phyloP scores from a whole-genome alignment of 2,797 vertebrate genomes.

The Simalia tracyae region DNA sequence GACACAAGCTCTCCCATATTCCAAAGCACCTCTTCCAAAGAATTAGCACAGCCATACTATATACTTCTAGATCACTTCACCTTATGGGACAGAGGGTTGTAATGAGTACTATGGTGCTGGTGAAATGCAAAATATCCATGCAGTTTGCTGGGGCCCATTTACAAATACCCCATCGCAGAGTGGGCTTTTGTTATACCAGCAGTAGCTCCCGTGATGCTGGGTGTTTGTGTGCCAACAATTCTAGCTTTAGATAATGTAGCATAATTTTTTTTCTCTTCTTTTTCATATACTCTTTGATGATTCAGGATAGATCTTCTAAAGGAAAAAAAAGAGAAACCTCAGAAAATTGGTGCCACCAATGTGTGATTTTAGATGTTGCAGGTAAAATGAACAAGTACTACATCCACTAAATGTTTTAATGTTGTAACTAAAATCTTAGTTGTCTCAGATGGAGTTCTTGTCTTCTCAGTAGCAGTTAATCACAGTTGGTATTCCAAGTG shows the following conservation, averaged over 20 bases:
- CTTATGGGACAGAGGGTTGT: background rate
- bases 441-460: background rate
- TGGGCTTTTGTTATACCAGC: background rate
- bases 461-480: conserved; percentile 8
- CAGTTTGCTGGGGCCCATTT: background rate
- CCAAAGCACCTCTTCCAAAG: background rate
- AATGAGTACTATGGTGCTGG: background rate
- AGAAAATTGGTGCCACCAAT: background rate
- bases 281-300: background rate
- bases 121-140: background rate
- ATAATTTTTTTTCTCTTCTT: background rate
- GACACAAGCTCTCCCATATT: background rate
- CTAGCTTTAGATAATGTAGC: background rate
- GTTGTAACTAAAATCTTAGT: background rate
- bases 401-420: background rate
- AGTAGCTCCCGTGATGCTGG: background rate
- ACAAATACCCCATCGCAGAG: background rate
- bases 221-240: background rate
- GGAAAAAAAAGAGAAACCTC: background rate
- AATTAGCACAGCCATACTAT: background rate
- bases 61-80: background rate
- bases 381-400: conserved; percentile 1
- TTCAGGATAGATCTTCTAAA: background rate
- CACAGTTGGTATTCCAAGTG: background rate
- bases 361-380: background rate